These are phyloP conservation scores for Hippolais icterina DNA, from an alignment of 2,113 vertebrate species.

Conservation along the genomic window DNA sequence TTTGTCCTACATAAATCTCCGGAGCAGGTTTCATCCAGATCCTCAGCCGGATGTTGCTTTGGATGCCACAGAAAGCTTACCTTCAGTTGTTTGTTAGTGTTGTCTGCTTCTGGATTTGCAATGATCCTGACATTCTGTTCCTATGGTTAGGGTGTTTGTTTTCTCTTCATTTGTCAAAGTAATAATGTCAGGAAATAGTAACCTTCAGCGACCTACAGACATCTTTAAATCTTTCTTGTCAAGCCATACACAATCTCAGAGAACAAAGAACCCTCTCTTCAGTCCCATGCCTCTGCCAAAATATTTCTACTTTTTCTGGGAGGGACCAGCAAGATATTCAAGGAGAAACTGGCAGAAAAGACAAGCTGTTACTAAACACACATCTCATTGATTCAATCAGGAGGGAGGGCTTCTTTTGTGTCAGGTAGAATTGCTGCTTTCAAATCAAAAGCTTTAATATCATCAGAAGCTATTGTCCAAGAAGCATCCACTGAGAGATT, in stretches of 20 bases:
- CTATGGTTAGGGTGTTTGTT: background rate
- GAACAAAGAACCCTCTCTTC: conserved; percentile 49
- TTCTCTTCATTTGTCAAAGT: conserved; percentile 34
- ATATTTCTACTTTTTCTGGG: conserved; percentile 33
- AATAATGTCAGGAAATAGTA: conserved; percentile 1
- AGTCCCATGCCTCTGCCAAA: conserved; percentile 1
- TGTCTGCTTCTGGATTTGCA: conserved; percentile 17
- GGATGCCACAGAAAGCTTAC: background rate
- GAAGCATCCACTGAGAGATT: background rate
- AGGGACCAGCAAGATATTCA: background rate
- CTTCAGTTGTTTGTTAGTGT: background rate
- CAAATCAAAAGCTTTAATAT: background rate
- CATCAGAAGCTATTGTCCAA: background rate
- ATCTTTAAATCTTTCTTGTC: conserved; percentile 15
- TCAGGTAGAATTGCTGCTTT: background rate
- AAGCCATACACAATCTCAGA: background rate
- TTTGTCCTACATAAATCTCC: conserved; percentile 16
- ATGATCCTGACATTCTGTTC: background rate
- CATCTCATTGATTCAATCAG: background rate
- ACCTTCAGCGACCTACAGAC: conserved; percentile 24
- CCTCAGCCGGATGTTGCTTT: background rate
- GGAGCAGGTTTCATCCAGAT: conserved; percentile 8
- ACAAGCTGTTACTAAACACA: background rate
- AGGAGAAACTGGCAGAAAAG: conserved; percentile 5
- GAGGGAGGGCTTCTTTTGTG: background rate